Percentiles rank a stretch among this genome's conserved stretches.
These are phyloP conservation scores for Sorex araneus DNA, from an alignment of 2,113 vertebrate species.

Conservation along the genomic window DNA sequence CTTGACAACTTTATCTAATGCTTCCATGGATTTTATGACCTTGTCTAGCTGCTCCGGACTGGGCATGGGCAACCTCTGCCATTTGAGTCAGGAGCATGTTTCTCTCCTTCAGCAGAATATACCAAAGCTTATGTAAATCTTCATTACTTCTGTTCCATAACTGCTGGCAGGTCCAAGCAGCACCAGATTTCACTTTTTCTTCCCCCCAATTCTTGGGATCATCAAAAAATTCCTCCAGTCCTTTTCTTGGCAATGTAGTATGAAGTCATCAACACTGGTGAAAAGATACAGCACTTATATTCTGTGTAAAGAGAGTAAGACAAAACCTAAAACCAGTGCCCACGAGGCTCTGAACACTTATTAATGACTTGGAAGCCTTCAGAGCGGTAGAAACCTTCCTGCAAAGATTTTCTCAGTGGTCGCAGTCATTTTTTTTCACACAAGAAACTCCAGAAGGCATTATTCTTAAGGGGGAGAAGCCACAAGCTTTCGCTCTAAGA, in stretches of 20 bases:
- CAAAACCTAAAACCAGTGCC: conserved; percentile 76
- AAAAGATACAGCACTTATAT: conserved; percentile 21
- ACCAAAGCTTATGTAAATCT: conserved; percentile 99
- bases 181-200: conserved; percentile 94
- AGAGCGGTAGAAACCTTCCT: not conserved
- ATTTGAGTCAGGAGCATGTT: conserved; percentile 97
- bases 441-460: not conserved
- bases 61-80: conserved; percentile 93
- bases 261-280: conserved; percentile 89
- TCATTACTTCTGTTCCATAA: conserved; percentile 96
- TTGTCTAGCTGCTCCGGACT: conserved; percentile 96
- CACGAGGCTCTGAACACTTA: not conserved
- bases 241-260: conserved; percentile 89
- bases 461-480: no score
- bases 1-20: conserved; percentile 92
- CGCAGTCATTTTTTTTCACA: conserved; percentile 55
- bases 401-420: not conserved
- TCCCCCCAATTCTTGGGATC: conserved; percentile 95
- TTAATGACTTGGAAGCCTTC: not conserved
- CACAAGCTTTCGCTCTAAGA: no score
- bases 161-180: conserved; percentile 95
- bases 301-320: conserved; percentile 22
- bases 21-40: conserved; percentile 93
- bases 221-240: conserved; percentile 97
- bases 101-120: conserved; percentile 97